phyloP scores from a whole-genome alignment of 23 tunicate species.

The Phallusia fumigata region DNA sequence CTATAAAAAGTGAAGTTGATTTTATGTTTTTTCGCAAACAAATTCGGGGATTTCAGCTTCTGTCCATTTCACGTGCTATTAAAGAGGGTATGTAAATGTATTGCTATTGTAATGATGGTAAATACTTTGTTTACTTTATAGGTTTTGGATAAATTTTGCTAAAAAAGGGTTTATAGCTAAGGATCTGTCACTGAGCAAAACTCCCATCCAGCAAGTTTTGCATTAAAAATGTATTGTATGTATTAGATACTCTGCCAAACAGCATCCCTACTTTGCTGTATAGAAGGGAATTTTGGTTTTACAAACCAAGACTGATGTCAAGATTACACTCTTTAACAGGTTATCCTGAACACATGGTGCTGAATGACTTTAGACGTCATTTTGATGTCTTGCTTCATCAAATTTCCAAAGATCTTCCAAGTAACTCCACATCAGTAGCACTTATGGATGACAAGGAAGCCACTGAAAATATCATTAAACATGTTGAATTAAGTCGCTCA shows the following conservation, averaged over 20 bases:
- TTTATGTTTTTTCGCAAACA: constrained; percentile 40
- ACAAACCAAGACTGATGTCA: background rate
- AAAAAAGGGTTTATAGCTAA: too few species aligned
- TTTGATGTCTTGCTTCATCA: constrained; percentile 71
- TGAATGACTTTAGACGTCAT: constrained; percentile 70
- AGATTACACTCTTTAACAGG: constrained; percentile 30
- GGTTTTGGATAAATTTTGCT: too few species aligned
- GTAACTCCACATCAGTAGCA: constrained; percentile 34
- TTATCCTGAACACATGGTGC: constrained; percentile 78
- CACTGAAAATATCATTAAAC: constrained; percentile 59
- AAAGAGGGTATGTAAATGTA: constrained; percentile 60
- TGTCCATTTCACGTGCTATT: constrained; percentile 55
- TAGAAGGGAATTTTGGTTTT: too few species aligned
- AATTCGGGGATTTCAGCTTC: constrained; percentile 68
- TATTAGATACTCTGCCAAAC: too few species aligned
- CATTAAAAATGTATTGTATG: too few species aligned
- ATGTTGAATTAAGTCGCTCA: constrained; percentile 73
- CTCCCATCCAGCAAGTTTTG: too few species aligned
- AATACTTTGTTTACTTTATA: too few species aligned
- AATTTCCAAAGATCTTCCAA: constrained; percentile 16
- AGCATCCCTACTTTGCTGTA: too few species aligned
- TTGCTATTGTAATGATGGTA: background rate
- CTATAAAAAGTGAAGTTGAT: constrained; percentile 6
- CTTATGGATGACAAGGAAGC: constrained; percentile 70
- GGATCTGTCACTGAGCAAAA: too few species aligned